Evolutionary conservation across 2,888 invertebrate species (phyloP), one percentile per base, ranked within the genome.

Genomic region (Sipunculus nudus): DNA sequence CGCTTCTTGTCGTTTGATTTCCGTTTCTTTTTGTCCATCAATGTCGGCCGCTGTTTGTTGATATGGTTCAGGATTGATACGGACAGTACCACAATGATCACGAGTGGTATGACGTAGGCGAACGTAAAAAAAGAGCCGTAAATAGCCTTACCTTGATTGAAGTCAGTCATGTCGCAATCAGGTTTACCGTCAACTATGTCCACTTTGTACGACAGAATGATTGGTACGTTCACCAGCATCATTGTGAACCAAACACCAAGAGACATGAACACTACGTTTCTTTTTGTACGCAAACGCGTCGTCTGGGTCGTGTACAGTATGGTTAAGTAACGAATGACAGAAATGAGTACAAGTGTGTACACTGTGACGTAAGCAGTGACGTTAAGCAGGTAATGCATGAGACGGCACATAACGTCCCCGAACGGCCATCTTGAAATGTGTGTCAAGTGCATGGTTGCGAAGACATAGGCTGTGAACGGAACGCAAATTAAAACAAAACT

Each of bases 361-460:
- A 95, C 93, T 71, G 92, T 92, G 55, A 92, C 93, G 78, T 93
- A 94, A 28, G 94, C 94, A 19, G 93, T 93, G 38, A 94, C 93
- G 59, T 93, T 92, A 68, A 93, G 92, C 79, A 94, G 89, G 78
- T 94, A 94, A 82, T 94, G 94, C 19, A 94, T 93, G 26, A 90
- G 89, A 84, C 92, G 91, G 85, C 94, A 94, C 90, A 92, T 92
- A 80, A 89, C 86, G 77, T 91, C 90, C 6, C 94, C 94, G 75
- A 94, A 93, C 0, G 92, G 92, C 94, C 94, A 94, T 78, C 89
- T 88, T 16, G 91, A 89, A n/a, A n/a, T n/a, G n/a, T n/a, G n/a
- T n/a, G n/a, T n/a, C n/a, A n/a, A n/a, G 77, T 92, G 13, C n/a
- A 16, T 13, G 3, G 45, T 46, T 28, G 65, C 67, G 16, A 70